Base-by-base conservation (phyloP, 2,113 vertebrate genomes). In the Vulpes lagopus region DNA sequence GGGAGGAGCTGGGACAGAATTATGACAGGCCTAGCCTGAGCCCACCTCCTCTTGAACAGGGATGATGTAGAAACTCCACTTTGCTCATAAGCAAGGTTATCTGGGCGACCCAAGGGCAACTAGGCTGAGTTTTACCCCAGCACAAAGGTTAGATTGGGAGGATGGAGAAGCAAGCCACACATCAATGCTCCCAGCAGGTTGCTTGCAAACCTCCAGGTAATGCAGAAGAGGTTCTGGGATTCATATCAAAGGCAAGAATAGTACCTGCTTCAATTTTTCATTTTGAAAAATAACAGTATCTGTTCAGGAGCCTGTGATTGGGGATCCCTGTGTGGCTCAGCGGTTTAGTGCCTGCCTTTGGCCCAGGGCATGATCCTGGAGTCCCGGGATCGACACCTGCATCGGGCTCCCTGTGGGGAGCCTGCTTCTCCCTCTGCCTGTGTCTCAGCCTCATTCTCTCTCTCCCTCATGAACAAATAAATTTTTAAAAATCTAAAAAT, bases 161-260 rank as follows among this genome's bases (percentile, higher is more conserved):
- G n/a, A 59, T 3, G 11, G 16, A 17, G 78, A 27, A 11, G 57
- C 32, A 32, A 69, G 43, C n/a, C n/a, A 23, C 1, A 2, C 6
- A 4, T 11, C 10, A 0, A 6, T 1, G 49, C n/a, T 65, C 59
- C 82, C 49, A 0, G 4, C 1, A 12, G 51, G 51, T 4, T 0
- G 1, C 22, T 2, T 65, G 84, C 65, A 81, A 55, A n/a, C 27
- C 57, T 74, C 49, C 35, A 2, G 55, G 53, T 27, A 30, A 25
- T 5, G 2, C 59, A 59, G 38, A 82, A 65, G 79, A 43, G 25
- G 27, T 30, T 53, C 80, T 2, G 38, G 81, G 87, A 62, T n/a
- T 74, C 81, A 4, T 10, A 25, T 38, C 64, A 32, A 93, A 62
- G 69, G 53, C 79, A 60, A 8, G 38, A n/a, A 51, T 11, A 74